Base-by-base conservation (phyloP, 2,888 invertebrate species). In the Philereme transversata region DNA sequence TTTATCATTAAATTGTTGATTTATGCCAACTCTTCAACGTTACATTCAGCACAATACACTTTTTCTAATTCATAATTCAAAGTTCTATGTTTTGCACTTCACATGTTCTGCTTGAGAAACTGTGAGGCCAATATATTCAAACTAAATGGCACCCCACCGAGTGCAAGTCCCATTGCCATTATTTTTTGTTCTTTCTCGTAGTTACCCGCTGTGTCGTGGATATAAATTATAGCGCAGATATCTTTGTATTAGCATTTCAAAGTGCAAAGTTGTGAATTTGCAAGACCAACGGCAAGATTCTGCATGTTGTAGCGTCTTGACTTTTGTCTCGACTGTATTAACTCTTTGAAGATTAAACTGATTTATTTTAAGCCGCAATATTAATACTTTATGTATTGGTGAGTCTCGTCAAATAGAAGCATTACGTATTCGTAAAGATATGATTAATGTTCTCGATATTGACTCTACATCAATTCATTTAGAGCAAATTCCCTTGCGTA, bases 181-280 rank as follows among this genome's bases (percentile, higher is more conserved):
- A 58, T 67, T 71, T 71, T 72, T 72, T 72, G 67, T 66, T 69
- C 59, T 69, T 66, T 67, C 64, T 63, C 47, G 49, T 52, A 57
- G 62, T 64, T 78, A 82, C 87, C 83, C 82, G 86, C 86, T 85
- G 86, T 54, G 85, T 71, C 59, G 72, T 64, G 67, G 71, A 73
- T 74, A 72, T 83, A 78, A 84, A 71, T 78, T 78, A 83, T 77
- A 69, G 75, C 67, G 61, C 66, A 66, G 67, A 71, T 79, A 78
- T 82, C 78, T 65, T 58, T 67, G 67, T 56, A 62, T 68, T 64
- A 58, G 59, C 62, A 57, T 67, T 68, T 65, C 57, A 61, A 66
- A 65, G 51, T 62, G 59, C 45, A 61, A 65, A 65, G 57, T 61
- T 59, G 62, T 59, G 55, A 65, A 62, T 60, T 62, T 46, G 57